A percentile compares a stretch with the other conserved stretches of the same genome.
phyloP scores from a whole-genome alignment of 1,140 invertebrate species.

The Drosophila cardini region DNA sequence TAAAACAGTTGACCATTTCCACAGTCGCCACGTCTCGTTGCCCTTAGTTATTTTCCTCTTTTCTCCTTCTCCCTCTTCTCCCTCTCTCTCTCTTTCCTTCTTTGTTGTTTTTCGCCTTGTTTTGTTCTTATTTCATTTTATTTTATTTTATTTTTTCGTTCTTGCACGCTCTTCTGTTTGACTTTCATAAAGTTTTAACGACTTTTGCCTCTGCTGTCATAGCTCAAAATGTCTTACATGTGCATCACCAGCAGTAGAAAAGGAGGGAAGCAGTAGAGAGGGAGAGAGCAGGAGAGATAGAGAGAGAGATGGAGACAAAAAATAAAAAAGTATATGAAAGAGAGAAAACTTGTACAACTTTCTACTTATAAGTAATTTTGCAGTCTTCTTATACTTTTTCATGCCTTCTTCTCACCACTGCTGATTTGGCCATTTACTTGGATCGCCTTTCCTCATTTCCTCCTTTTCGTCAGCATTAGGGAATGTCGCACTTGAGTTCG shows the following conservation, averaged over 20 bases:
- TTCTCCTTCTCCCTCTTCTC: too few relatives aligned
- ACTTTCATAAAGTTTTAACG: conserved; percentile 85
- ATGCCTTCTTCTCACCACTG: not conserved
- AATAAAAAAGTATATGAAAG: conserved; percentile 41
- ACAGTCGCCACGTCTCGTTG: conserved; percentile 72
- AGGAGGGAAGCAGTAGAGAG: not conserved
- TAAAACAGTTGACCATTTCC: conserved; percentile 60
- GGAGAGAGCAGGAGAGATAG: conserved; percentile 25
- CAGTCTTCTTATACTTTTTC: conserved; percentile 32
- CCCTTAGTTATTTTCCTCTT: conserved; percentile 77
- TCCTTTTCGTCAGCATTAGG: conserved; percentile 16
- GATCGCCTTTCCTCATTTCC: conserved; percentile 16
- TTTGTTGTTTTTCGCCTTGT: conserved; percentile 30
- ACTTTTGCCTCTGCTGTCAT: conserved; percentile 78
- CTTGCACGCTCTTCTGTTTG: conserved; percentile 75
- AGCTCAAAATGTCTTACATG: conserved; percentile 72
- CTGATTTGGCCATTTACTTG: conserved; percentile 26
- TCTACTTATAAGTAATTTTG: conserved; percentile 74
- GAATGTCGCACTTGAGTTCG: conserved; percentile 43
- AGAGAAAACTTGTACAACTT: conserved; percentile 68
- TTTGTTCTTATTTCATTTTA: conserved; percentile 37
- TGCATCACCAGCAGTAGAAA: conserved; percentile 43
- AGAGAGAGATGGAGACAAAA: conserved; percentile 56
- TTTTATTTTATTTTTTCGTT: conserved; percentile 33
- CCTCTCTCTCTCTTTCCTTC: conserved; percentile 36